phyloP scores from a whole-genome alignment of 2,888 invertebrate species.

The Ormia ochracea region DNA sequence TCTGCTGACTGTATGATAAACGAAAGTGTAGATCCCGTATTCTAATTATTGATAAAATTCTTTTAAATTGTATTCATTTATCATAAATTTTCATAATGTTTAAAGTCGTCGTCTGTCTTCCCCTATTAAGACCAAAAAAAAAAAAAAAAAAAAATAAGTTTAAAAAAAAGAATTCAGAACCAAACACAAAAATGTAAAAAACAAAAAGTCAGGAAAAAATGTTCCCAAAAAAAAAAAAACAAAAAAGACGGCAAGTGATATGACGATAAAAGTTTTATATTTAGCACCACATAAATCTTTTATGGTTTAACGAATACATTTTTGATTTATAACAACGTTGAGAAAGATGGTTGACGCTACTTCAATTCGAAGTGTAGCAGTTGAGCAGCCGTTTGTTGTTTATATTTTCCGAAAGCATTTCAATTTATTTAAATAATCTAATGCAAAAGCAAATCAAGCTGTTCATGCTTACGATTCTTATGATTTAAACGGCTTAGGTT shows the following conservation, averaged over 20 bases:
- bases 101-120: not conserved
- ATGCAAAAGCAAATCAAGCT: not conserved
- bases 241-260: conserved; percentile 28
- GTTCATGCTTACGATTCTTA: not conserved
- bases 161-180: not conserved
- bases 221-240: not conserved
- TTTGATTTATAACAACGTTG: conserved; percentile 57
- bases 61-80: not conserved
- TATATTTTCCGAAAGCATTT: not conserved
- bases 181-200: not conserved
- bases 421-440: conserved; percentile 33
- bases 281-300: conserved; percentile 74
- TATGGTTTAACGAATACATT: conserved; percentile 63
- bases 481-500: conserved; percentile 19
- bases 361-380: conserved; percentile 8
- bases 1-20: too few species aligned
- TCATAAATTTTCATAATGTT: not conserved
- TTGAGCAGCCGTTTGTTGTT: not conserved
- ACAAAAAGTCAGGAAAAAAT: not conserved
- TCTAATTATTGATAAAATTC: not conserved
- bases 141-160: too few species aligned
- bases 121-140: not conserved
- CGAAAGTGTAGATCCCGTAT: too few species aligned
- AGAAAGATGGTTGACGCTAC: conserved; percentile 37
- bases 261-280: conserved; percentile 64